Conservation (phyloP, 2,797 vertebrate species). For the Sciurus carolinensis region DNA sequence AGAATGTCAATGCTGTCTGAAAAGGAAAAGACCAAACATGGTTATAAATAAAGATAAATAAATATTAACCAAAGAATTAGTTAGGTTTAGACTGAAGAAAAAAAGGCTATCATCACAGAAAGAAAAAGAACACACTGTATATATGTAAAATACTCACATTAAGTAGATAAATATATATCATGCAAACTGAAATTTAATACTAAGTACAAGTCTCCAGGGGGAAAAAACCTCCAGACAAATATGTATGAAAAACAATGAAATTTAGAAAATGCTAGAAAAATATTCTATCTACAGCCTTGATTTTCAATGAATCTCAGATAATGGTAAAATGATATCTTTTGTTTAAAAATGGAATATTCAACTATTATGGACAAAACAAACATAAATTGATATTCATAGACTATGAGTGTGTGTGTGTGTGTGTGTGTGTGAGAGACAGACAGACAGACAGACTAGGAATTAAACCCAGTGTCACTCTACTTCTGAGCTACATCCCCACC, state of each 20-base stretch:
- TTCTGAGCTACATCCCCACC: too few relatives aligned
- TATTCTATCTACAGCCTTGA: conserved; percentile 16
- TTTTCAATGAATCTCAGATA: conserved; percentile 61
- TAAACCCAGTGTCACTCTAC: too few relatives aligned
- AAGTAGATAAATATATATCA: conserved; percentile 36
- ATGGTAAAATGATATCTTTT: neutral
- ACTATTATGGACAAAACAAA: conserved; percentile 69
- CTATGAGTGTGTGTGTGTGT: too few relatives aligned
- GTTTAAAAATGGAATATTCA: conserved; percentile 21
- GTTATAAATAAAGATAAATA: conserved; percentile 51
- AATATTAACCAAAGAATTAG: conserved; percentile 47
- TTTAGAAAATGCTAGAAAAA: conserved; percentile 57
- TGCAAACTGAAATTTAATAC: conserved; percentile 51
- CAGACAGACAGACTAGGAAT: too few relatives aligned
- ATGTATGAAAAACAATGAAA: neutral
- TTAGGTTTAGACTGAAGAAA: neutral
- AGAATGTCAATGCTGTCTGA: neutral
- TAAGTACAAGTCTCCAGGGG: conserved; percentile 10
- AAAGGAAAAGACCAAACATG: neutral
- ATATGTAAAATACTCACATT: neutral
- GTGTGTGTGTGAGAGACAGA: too few relatives aligned
- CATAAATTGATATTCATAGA: neutral
- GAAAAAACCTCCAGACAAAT: neutral
- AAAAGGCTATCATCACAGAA: neutral
- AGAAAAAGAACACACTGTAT: conserved; percentile 30